phyloP scores from a whole-genome alignment of 2,113 vertebrate genomes.

The Hippocampus zosterae region DNA sequence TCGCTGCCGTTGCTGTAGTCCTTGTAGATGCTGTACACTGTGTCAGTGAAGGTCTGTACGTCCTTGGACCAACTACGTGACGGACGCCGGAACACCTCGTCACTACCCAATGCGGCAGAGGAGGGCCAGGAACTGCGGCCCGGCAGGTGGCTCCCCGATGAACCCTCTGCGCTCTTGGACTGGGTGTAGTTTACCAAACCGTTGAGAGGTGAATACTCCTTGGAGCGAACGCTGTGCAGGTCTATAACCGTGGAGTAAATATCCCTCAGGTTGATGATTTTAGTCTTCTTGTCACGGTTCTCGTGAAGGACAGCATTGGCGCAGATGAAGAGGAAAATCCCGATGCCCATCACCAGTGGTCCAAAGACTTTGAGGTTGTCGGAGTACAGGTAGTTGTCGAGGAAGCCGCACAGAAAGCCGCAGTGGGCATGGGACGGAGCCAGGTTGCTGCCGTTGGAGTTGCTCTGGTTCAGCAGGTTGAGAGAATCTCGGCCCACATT shows the following conservation, averaged over 20 bases:
- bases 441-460: slow-evolving; percentile 42
- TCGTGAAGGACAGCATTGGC: slow-evolving; percentile 96
- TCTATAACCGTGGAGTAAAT: slow-evolving; percentile 98
- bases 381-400: slow-evolving; percentile 87
- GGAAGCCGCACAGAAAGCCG: slow-evolving; percentile 79
- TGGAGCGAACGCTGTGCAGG: slow-evolving; percentile 85
- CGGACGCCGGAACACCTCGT: slow-evolving; percentile 52
- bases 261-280: slow-evolving; percentile 94
- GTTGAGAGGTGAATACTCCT: slow-evolving; percentile 83
- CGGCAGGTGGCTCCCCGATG: slow-evolving; percentile 65
- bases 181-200: slow-evolving; percentile 85
- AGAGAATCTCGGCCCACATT: slow-evolving; percentile 41
- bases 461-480: slow-evolving; percentile 41
- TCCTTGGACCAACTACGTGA: slow-evolving; percentile 70
- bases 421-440: slow-evolving; percentile 41
- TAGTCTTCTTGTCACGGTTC: slow-evolving; percentile 95
- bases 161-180: slow-evolving; percentile 73
- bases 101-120: slow-evolving; percentile 60
- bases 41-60: slow-evolving; percentile 78
- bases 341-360: slow-evolving; percentile 96
- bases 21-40: slow-evolving; percentile 86
- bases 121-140: slow-evolving; percentile 82
- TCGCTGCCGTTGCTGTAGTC: slow-evolving; percentile 70
- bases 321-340: slow-evolving; percentile 98
- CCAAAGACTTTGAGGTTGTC: slow-evolving; percentile 96